Evolutionary conservation across 2,797 vertebrate genomes (phyloP), one percentile per base, ranked within the genome.

Genomic region (Pangasius larnaudii): DNA sequence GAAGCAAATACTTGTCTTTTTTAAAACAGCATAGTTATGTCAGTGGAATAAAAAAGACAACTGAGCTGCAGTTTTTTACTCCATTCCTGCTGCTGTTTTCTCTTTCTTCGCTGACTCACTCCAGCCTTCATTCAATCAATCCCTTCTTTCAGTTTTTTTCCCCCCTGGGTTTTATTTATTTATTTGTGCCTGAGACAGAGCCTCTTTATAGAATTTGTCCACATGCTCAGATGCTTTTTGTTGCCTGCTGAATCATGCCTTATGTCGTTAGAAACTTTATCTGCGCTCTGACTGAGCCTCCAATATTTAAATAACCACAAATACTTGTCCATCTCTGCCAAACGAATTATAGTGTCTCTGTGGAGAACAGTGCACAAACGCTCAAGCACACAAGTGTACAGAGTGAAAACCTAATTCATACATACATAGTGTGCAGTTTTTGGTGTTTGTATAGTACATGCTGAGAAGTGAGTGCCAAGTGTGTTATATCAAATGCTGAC

Each of bases 11-110:
- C 10, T 51, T 86, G 9, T 63, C n/a, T 33, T 80, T 80, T 39
- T 86, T n/a, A 42, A 42, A 14, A 30, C 27, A 30, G 30, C 16
- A 27, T n/a, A 69, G n/a, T 67, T 53, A n/a, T 30, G 80, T 89
- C 61, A 69, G 11, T 75, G 79, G 24, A 86, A 61, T 67, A 13
- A 83, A n/a, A 85, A 78, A 56, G 18, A 39, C 75, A 59, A 65
- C 30, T 27, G 89, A 89, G 90, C 90, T 92, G 90, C 87, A 89
- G 89, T 90, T 91, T 92, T 90, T 90, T 88, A 58, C 56, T 56
- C 53, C 83, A 84, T 89, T 86, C 36, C 72, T 11, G 63, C 88
- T 83, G 53, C 78, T 85, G 46, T 33, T 83, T 59, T n/a, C 78
- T 86, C 30, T 82, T 88, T 81, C 8, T 42, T 86, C 84, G 88